Evolutionary conservation across 2,113 vertebrate genomes (phyloP), one percentile per base, ranked within the genome.

Genomic region (Cryptoleucopteryx plumbea): DNA sequence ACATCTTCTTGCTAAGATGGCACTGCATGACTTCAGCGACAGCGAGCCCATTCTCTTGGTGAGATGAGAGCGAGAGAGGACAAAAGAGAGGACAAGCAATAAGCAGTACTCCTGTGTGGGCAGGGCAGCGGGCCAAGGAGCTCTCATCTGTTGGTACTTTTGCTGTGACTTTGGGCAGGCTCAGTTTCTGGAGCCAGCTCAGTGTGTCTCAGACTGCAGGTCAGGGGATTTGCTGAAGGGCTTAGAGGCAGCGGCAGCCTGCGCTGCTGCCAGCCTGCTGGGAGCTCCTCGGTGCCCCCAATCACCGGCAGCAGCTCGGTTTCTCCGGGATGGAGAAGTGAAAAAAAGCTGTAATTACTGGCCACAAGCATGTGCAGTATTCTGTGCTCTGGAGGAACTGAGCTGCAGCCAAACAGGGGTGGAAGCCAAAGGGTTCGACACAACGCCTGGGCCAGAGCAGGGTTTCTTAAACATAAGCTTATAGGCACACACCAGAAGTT

Each of bases 391-490:
- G 3, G 36, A 88, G 88, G 52, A 80, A 61, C 32, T 47, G 88
- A 75, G 68, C 78, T 85, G 52, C 38, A 70, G 91, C 91, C 83
- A 94, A 91, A n/a, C 1, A 5, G 22, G 48, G 40, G 50, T 66
- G 72, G 72, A 94, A 86, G 68, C 42, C 68, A 86, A 84, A 86
- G 50, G 38, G 65, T 74, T 86, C 2, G 6, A 52, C 20, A 26
- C 20, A 91, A 74, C 1, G 2, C 68, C n/a, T 1, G 7, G 81
- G 63, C 63, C 72, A 66, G 73, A 87, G 81, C 50, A 43, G 77
- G 9, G 42, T 78, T 95, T 92, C 80, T 96, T 86, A 81, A 94
- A 52, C 43, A 82, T 43, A 56, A 89, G 77, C 66, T 87, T 95
- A 94, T 38, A 95, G 89, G 21, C 81, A 80, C 48, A 85, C 61